phyloP scores from a whole-genome alignment of 2,888 invertebrate genomes.

The Sialis lutaria region DNA sequence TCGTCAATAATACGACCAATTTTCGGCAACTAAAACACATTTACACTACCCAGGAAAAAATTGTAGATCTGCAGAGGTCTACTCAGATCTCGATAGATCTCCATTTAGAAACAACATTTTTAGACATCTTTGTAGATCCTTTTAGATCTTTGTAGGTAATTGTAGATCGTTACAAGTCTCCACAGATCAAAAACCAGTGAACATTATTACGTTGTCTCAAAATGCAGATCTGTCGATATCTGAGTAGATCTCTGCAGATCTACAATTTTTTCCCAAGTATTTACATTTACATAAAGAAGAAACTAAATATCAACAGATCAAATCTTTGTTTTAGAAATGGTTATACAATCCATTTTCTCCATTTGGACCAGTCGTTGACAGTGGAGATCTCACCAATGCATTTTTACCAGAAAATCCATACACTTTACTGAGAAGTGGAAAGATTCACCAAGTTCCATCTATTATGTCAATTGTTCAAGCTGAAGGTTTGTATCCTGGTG shows the following conservation, averaged over 20 bases:
- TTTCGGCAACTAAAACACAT: neutral
- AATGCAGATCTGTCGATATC: no score
- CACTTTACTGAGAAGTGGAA: constrained; percentile 37
- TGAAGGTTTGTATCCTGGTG: constrained; percentile 37
- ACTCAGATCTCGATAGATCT: no score
- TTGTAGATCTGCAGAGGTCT: no score
- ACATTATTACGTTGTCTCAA: no score
- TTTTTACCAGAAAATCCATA: constrained; percentile 50
- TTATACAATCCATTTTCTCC: constrained; percentile 51
- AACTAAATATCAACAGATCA: neutral
- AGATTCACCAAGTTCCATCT: constrained; percentile 47
- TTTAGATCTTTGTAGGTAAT: no score
- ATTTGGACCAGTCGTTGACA: constrained; percentile 55
- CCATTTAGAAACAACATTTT: no score
- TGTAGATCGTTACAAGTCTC: no score
- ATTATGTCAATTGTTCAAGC: constrained; percentile 47
- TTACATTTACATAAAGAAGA: neutral
- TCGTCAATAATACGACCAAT: no score
- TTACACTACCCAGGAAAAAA: no score
- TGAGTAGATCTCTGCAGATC: neutral
- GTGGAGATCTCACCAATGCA: constrained; percentile 29
- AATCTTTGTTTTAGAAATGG: constrained; percentile 26
- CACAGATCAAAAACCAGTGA: no score
- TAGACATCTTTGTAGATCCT: no score
- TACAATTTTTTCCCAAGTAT: no score